Conservation (phyloP, 2,797 vertebrate genomes). For the Pseudochirops corinnae region DNA sequence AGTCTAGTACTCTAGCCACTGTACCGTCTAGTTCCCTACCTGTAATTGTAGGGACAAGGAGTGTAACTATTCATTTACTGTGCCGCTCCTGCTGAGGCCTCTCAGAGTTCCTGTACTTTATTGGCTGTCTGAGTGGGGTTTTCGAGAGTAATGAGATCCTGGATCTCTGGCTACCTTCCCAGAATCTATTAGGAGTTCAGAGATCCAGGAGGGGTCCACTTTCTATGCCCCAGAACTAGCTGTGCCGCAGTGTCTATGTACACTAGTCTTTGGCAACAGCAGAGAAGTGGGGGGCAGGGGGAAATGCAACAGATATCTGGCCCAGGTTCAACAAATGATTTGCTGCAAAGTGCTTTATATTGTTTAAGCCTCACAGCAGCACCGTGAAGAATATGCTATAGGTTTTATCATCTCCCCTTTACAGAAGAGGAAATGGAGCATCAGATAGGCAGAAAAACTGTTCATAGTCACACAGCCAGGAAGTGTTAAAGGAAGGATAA, state of each 20-base stretch:
- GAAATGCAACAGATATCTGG: background rate
- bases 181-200: background rate
- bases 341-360: background rate
- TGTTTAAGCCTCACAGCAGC: background rate
- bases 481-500: background rate
- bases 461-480: background rate
- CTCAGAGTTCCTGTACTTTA: background rate
- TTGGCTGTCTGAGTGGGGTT: background rate
- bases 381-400: background rate
- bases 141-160: background rate
- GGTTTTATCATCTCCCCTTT: background rate
- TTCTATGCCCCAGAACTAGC: background rate
- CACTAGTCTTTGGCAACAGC: background rate
- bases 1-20: background rate
- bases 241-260: background rate
- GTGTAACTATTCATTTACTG: background rate
- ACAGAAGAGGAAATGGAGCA: background rate
- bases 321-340: background rate
- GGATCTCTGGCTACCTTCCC: background rate
- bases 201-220: background rate
- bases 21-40: background rate
- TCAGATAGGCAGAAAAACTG: background rate
- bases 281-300: background rate
- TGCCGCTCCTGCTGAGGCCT: background rate
- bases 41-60: background rate